Percentiles rank a stretch among this genome's conserved stretches.
Evolutionary conservation across 1,140 invertebrate genomes (phyloP).

Genomic region (Heterodera carotae): DNA sequence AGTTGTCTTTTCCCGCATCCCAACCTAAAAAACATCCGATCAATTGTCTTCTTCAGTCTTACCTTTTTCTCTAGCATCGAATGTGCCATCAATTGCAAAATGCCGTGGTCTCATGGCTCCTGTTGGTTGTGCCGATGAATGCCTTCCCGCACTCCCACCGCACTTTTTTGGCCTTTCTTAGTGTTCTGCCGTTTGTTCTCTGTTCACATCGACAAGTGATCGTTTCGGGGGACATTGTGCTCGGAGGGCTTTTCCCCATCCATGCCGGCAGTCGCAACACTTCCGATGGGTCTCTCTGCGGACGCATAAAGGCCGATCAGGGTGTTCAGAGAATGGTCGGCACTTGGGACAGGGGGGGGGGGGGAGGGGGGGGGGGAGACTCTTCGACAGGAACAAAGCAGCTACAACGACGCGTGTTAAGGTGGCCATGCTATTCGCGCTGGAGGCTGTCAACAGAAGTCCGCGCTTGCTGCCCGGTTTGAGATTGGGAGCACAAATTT

Average conservation of each 20-base stretch:
- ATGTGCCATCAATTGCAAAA: neutral
- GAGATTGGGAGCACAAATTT: conserved; percentile 75
- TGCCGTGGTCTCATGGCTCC: neutral
- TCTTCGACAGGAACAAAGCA: neutral
- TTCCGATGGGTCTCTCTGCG: conserved; percentile 54
- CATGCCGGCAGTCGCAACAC: conserved; percentile 67
- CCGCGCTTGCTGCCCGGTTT: conserved; percentile 71
- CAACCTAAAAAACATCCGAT: too few relatives aligned
- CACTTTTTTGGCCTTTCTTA: neutral
- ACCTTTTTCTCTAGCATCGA: neutral
- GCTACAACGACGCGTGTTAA: conserved; percentile 57
- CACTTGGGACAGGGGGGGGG: too few relatives aligned
- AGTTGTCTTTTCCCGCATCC: too few relatives aligned
- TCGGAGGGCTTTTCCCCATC: conserved; percentile 79
- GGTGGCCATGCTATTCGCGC: conserved; percentile 79
- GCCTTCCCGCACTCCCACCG: neutral
- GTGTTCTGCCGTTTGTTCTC: neutral
- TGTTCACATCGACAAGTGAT: conserved; percentile 43
- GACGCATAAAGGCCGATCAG: conserved; percentile 63
- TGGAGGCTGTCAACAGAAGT: conserved; percentile 76
- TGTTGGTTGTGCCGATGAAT: neutral
- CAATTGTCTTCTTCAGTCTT: too few relatives aligned
- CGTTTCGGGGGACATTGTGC: conserved; percentile 73
- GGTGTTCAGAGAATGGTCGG: conserved; percentile 74
- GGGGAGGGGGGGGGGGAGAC: too few relatives aligned